Conservation (phyloP, 1,140 invertebrate species). For the Apocrypta bakeri region DNA sequence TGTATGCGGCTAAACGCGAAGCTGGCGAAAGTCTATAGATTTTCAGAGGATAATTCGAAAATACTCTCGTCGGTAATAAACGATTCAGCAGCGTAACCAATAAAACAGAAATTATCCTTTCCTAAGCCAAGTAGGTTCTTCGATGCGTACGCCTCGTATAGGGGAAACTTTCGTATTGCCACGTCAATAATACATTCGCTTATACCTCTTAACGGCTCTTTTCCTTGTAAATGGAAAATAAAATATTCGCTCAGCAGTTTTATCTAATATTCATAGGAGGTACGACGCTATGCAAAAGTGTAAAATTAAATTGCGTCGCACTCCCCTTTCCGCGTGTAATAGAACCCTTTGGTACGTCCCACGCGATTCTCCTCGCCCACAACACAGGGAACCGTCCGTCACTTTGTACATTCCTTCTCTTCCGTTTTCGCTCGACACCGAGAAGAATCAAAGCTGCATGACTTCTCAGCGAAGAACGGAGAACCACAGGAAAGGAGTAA, state of each 20-base stretch:
- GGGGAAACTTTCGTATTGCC: no score
- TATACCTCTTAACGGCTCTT: not conserved
- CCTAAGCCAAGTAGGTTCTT: not conserved
- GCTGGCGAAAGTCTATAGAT: not conserved
- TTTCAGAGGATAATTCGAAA: not conserved
- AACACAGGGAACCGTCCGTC: no score
- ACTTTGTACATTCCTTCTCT: not conserved
- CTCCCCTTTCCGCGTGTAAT: not conserved
- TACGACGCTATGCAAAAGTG: not conserved
- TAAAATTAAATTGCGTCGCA: not conserved
- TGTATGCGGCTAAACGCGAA: no score
- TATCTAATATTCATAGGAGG: no score
- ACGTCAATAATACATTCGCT: no score
- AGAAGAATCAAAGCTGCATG: not conserved
- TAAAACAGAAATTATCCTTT: constrained; percentile 25
- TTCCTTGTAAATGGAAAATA: not conserved
- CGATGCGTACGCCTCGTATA: not conserved
- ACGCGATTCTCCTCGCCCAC: not conserved
- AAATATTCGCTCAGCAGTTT: no score
- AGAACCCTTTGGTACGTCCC: not conserved
- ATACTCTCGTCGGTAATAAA: not conserved
- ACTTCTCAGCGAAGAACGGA: no score
- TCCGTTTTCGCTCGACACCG: not conserved
- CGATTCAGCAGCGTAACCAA: not conserved
- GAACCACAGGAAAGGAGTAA: no score